These are phyloP conservation scores for Drosophila koepferae DNA, from an alignment of 2,888 invertebrate species.

Conservation along the genomic window DNA sequence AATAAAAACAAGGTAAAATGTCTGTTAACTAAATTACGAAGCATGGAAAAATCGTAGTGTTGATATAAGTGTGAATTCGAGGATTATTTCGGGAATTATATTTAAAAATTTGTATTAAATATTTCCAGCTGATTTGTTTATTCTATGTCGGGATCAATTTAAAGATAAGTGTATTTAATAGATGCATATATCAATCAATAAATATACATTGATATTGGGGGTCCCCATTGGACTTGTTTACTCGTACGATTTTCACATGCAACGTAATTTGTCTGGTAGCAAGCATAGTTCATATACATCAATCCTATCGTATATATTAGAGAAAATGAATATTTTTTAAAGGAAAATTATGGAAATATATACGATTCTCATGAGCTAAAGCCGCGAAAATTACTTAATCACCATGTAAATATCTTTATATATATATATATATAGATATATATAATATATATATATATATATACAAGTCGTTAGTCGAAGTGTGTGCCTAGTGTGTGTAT, in stretches of 20 bases:
- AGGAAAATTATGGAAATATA: slow-evolving; percentile 29
- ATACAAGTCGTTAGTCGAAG: not conserved
- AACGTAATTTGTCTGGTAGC: slow-evolving; percentile 18
- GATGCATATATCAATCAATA: not conserved
- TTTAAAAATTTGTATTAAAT: not conserved
- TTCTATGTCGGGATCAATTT: slow-evolving; percentile 21
- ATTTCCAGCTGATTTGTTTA: slow-evolving; percentile 41
- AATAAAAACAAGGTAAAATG: not conserved
- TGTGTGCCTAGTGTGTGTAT: not conserved
- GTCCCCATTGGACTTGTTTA: slow-evolving; percentile 8
- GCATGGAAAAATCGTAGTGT: slow-evolving; percentile 52
- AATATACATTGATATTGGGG: not conserved
- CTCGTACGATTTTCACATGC: slow-evolving; percentile 65
- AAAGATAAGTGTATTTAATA: not conserved
- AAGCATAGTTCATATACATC: slow-evolving; percentile 15
- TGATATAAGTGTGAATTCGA: not conserved
- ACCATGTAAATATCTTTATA: slow-evolving; percentile 14
- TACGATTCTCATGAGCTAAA: slow-evolving; percentile 40
- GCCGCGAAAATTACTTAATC: slow-evolving; percentile 60
- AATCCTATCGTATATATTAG: slow-evolving; percentile 40
- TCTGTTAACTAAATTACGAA: slow-evolving; percentile 15
- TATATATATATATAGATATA: not conserved
- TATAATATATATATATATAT: not conserved
- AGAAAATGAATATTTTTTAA: not conserved
- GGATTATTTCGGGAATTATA: not conserved